These are phyloP conservation scores for Frankliniella intonsa DNA, from an alignment of 2,888 invertebrate genomes.

Conservation along the genomic window DNA sequence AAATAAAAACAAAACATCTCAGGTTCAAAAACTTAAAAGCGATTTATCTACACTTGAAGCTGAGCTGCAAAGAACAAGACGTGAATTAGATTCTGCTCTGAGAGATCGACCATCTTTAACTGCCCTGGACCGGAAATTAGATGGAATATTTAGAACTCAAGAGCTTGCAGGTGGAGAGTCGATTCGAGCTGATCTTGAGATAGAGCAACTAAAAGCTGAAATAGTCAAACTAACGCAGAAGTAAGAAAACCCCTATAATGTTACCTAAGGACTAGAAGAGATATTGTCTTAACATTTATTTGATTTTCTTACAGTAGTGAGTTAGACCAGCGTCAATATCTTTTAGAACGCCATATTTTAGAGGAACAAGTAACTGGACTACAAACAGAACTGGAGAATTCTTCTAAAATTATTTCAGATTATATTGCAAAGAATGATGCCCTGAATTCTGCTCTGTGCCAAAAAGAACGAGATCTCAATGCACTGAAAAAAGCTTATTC, in stretches of 20 bases:
- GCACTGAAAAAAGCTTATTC: neutral
- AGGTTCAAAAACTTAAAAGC: conserved; percentile 28
- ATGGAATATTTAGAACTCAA: conserved; percentile 6
- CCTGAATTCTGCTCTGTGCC: neutral
- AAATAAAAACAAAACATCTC: conserved; percentile 10
- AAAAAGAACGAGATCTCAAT: neutral
- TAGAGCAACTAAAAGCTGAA: conserved; percentile 27
- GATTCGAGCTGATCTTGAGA: conserved; percentile 30
- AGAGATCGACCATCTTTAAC: conserved; percentile 7
- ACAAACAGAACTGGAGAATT: neutral
- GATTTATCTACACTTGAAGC: conserved; percentile 27
- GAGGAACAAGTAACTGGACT: neutral
- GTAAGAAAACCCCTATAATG: neutral
- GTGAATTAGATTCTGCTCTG: neutral
- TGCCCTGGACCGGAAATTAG: conserved; percentile 28
- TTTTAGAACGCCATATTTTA: neutral
- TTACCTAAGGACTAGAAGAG: neutral
- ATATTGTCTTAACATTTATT: neutral
- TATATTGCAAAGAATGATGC: neutral
- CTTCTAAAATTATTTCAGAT: neutral
- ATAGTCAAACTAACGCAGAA: conserved; percentile 29
- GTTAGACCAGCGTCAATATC: conserved; percentile 31
- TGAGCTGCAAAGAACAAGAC: conserved; percentile 28
- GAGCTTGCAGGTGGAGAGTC: conserved; percentile 29
- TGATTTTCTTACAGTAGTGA: conserved; percentile 14